Conservation (phyloP, 1,140 invertebrate species). For the Asbolus verrucosus region DNA sequence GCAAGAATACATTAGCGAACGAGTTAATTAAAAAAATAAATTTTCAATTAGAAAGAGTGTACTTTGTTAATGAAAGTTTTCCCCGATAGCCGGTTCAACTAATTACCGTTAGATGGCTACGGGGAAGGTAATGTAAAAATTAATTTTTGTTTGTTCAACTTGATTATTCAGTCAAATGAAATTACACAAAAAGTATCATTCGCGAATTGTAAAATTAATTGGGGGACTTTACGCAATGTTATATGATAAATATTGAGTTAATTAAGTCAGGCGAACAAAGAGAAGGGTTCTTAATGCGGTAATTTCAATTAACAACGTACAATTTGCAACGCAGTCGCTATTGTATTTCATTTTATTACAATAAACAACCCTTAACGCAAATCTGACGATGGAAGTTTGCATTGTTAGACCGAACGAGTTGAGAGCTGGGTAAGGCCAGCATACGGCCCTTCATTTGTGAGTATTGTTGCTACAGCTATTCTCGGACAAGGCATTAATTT, state of each 20-base stretch:
- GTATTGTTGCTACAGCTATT: constrained; percentile 16
- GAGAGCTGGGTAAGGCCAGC: constrained; percentile 43
- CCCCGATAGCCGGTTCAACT: constrained; percentile 48
- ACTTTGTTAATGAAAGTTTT: constrained; percentile 55
- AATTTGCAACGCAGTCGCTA: constrained; percentile 48
- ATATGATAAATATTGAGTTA: constrained; percentile 49
- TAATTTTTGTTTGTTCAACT: constrained; percentile 49
- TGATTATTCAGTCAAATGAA: constrained; percentile 47
- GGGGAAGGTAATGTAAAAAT: constrained; percentile 49
- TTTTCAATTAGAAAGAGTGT: constrained; percentile 53
- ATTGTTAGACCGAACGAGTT: constrained; percentile 42
- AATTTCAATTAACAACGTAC: constrained; percentile 50
- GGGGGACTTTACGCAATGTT: constrained; percentile 31
- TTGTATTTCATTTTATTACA: constrained; percentile 49
- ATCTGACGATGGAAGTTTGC: constrained; percentile 45
- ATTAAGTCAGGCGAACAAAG: constrained; percentile 46
- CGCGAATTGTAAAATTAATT: constrained; percentile 40
- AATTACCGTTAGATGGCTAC: constrained; percentile 50
- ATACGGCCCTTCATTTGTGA: constrained; percentile 5
- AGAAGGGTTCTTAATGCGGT: constrained; percentile 46
- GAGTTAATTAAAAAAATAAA: constrained; percentile 55
- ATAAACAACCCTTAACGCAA: constrained; percentile 49
- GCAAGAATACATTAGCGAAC: constrained; percentile 44
- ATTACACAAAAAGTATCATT: constrained; percentile 38
- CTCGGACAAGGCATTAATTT: constrained; percentile 14